Percentiles rank a stretch among this genome's conserved stretches.
Conservation (phyloP, 2,888 invertebrate species). For the Sinopyrophorus schimmeli region DNA sequence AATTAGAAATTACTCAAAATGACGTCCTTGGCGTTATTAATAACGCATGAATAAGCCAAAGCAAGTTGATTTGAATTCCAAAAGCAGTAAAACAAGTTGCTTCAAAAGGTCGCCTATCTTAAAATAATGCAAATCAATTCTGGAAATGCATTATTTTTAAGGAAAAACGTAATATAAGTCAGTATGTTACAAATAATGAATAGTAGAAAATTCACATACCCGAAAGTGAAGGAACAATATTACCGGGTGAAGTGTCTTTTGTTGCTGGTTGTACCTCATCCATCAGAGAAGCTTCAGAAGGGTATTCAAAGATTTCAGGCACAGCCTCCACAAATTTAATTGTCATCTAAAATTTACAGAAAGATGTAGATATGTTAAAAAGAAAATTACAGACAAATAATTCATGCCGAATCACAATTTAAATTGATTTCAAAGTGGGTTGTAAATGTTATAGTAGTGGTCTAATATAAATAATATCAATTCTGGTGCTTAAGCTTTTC, state of each 20-base stretch:
- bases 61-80: constrained; percentile 11
- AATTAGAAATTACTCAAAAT: too few species aligned
- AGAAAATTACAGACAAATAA: too few species aligned
- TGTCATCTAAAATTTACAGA: constrained; percentile 77
- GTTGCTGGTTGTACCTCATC: constrained; percentile 58
- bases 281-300: constrained; percentile 82
- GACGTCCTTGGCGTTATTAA: too few species aligned
- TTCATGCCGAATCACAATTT: too few species aligned
- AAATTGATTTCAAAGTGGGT: too few species aligned
- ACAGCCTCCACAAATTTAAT: constrained; percentile 88
- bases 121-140: too few species aligned
- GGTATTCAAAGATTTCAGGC: constrained; percentile 90
- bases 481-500: too few species aligned
- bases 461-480: too few species aligned
- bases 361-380: too few species aligned
- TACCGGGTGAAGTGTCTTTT: constrained; percentile 19
- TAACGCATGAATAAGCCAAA: constrained; percentile 6
- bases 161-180: too few species aligned
- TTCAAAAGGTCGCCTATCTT: constrained; percentile 11
- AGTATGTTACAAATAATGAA: not conserved
- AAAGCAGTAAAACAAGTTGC: constrained; percentile 10
- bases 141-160: too few species aligned
- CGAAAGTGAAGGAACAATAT: constrained; percentile 27
- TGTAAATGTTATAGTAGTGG: too few species aligned
- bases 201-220: constrained; percentile 16